Evolutionary conservation across 2,888 invertebrate genomes (phyloP), one percentile per base, ranked within the genome.

Genomic region (Athetis lepigone): DNA sequence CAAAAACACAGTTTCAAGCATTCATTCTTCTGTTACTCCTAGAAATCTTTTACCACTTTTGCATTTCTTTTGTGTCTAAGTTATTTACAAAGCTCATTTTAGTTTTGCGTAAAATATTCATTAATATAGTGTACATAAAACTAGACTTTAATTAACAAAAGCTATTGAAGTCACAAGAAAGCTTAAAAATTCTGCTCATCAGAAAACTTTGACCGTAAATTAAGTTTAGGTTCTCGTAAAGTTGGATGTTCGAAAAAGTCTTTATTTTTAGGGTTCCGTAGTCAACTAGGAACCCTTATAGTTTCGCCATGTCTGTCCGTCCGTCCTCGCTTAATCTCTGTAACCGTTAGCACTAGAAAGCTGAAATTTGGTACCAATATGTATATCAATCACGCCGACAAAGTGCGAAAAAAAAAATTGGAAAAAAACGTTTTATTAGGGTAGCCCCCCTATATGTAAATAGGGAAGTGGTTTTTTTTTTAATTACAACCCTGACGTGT

Each of bases 131-230:
- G 16, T 18, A 6, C 8, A 25, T 19, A 27, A 62, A 54, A 47
- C 50, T 16, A 63, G 43, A 58, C 21, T 4, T 13, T 59, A 60
- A 45, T 66, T 29, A 71, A 63, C 33, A 29, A 71, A 61, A 51
- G 16, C 8, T 13, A 61, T 50, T 56, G 21, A 65, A 40, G 56
- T 65, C 25, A 51, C 29, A 40, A 25, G 23, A 16, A 4, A 47
- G 33, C 11, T 70, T 55, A 50, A 57, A 69, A 75, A 75, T 45
- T 62, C 49, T 16, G 25, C 19, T 70, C 49, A 54, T 70, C 70
- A 58, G 9, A 45, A 61, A 71, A 71, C 52, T 62, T 46, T 0
- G 46, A 18, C 42, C 46, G 33, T 58, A 70, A 75, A 70, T 63
- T 70, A 58, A 72, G 23, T 55, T 70, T 23, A 50, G 42, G 11